These are phyloP conservation scores for Trileptium ribeirensis DNA, from an alignment of 2,888 invertebrate genomes.

Conservation along the genomic window DNA sequence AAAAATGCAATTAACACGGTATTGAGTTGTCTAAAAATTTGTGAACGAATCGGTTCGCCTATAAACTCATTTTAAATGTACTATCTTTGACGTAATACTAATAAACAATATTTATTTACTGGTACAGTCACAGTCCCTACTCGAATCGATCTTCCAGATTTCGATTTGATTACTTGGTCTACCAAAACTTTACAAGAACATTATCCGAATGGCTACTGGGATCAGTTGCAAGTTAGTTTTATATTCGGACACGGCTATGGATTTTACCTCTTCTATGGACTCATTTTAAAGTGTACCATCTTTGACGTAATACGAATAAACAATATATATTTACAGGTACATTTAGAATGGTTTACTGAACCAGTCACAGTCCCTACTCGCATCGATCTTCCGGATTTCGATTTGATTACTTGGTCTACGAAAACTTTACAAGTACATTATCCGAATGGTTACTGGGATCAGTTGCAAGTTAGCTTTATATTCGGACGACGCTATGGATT, in stretches of 20 bases:
- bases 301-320: no score
- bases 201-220: conserved; percentile 27
- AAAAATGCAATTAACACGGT: no score
- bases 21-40: no score
- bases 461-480: conserved; percentile 9
- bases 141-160: conserved; percentile 9
- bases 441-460: conserved; percentile 26
- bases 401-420: background rate
- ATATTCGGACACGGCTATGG: conserved; percentile 19
- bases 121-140: conserved; percentile 4
- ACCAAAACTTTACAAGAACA: background rate
- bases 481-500: conserved; percentile 24
- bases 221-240: conserved; percentile 13
- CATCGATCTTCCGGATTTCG: conserved; percentile 14
- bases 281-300: no score
- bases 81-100: no score
- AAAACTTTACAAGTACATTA: background rate
- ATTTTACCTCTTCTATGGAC: no score
- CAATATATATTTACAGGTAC: conserved; percentile 9
- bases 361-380: background rate
- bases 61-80: no score
- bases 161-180: background rate
- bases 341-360: conserved; percentile 6
- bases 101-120: no score
- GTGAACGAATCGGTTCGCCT: no score